Evolutionary conservation across 1,140 invertebrate genomes (phyloP).

Genomic region (Aphidius ervi): DNA sequence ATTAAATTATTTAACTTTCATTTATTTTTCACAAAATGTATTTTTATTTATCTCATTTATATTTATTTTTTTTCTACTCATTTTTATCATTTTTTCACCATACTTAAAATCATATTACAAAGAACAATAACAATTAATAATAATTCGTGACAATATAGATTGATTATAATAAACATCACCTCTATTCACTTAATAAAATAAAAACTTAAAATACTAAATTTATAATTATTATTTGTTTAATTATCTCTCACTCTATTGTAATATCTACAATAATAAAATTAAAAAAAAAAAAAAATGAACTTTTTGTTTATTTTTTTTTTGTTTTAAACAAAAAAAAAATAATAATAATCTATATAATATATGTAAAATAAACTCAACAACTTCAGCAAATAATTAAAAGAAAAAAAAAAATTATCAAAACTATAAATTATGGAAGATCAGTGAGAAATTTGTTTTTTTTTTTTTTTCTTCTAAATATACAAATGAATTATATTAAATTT

Average conservation of each 20-base stretch:
- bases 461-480: too few relatives aligned
- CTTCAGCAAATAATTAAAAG: too few relatives aligned
- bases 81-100: slow-evolving; percentile 4
- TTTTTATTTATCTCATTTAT: background rate
- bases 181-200: slow-evolving; percentile 19
- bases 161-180: slow-evolving; percentile 25
- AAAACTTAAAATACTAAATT: slow-evolving; percentile 2
- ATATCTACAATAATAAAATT: background rate
- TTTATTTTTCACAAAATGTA: background rate
- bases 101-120: slow-evolving; percentile 19
- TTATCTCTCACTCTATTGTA: background rate
- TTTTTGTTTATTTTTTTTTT: too few relatives aligned
- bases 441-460: too few relatives aligned
- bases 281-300: too few relatives aligned
- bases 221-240: background rate
- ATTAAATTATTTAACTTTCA: slow-evolving; percentile 37
- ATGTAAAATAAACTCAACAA: too few relatives aligned
- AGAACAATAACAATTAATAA: slow-evolving; percentile 30
- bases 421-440: too few relatives aligned
- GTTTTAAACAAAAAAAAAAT: too few relatives aligned
- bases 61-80: too few relatives aligned
- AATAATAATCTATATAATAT: too few relatives aligned
- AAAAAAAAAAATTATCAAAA: too few relatives aligned
- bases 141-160: slow-evolving; percentile 23
- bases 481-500: too few relatives aligned